Base-by-base conservation (phyloP, 2,797 vertebrate species). In the Steatocranus sp. region DNA sequence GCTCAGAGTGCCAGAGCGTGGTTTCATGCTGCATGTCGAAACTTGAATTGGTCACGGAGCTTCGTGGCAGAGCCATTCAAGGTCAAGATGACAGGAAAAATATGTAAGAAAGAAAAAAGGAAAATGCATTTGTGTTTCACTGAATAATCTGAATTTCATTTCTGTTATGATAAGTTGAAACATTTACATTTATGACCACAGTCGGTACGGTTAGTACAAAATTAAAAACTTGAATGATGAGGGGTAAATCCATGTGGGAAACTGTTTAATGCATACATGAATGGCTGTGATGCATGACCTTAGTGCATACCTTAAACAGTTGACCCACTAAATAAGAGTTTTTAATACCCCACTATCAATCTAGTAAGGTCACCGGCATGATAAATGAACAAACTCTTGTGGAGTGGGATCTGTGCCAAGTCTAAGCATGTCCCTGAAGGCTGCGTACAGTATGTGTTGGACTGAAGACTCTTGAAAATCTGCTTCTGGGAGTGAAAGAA, bases 241-340 rank as follows among this genome's bases (percentile, higher is more conserved):
- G 30, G 10, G 34, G 20, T 5, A 27, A 20, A 54, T 73, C 17
- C 68, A 66, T 9, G 34, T 66, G 70, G 23, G 5, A 53, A 51
- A 79, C 25, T 5, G 81, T 75, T 73, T 63, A 15, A 63, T 51
- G 8, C 50, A 23, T 30, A 30, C 18, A 27, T 56, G 54, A 1
- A 20, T 18, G 66, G 8, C 6, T 17, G 0, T 74, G 27, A 48
- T 41, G 46, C 20, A 32, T 61, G 11, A 0, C 58, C 18, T 20
- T 36, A 20, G 1, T 20, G 32, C 58, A 36, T 12, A 36, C 11
- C 32, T 61, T 61, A n/a, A n/a, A 61, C 82, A 87, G 77, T 77
- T 92, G 79, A 92, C 78, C 78, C 63, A 83, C 27, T 82, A 84
- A 88, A 92, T 88, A 84, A 82, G 75, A 79, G 88, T 84, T 89